Conservation (phyloP, 2,797 vertebrate genomes). For the Hylomyscus alleni region DNA sequence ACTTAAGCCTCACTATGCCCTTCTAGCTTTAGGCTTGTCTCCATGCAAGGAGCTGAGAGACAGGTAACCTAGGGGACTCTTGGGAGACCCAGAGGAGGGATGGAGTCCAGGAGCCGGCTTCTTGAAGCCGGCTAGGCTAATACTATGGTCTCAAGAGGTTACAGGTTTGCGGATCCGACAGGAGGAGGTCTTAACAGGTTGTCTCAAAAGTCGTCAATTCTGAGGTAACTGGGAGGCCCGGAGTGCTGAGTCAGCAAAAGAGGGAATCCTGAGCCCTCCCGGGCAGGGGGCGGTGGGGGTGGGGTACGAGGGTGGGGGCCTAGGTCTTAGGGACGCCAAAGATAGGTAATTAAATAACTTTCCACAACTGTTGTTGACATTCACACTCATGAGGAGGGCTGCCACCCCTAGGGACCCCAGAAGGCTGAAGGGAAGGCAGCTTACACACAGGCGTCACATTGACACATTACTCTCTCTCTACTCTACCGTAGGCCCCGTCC, state of each 20-base stretch:
- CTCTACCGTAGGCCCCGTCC: background rate
- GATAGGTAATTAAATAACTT: background rate
- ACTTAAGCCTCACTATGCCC: background rate
- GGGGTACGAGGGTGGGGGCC: background rate
- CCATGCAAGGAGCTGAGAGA: background rate
- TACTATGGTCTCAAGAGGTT: background rate
- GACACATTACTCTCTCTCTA: background rate
- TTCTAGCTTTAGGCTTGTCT: background rate
- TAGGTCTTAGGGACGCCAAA: background rate
- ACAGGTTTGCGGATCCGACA: background rate
- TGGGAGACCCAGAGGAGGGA: background rate
- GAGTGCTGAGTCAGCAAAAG: background rate
- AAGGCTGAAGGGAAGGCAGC: background rate
- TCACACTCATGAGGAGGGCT: background rate
- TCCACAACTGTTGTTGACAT: background rate
- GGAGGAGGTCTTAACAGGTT: background rate
- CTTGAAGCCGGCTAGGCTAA: background rate
- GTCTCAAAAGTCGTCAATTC: background rate
- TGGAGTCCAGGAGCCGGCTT: background rate
- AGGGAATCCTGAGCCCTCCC: background rate
- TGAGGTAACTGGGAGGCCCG: background rate
- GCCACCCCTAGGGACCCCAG: too few species aligned
- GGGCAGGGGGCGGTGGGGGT: too few species aligned
- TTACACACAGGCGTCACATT: background rate
- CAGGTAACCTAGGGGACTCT: background rate